Evolutionary conservation across 2,113 vertebrate genomes (phyloP).

Genomic region (Gasterosteus aculeatus): DNA sequence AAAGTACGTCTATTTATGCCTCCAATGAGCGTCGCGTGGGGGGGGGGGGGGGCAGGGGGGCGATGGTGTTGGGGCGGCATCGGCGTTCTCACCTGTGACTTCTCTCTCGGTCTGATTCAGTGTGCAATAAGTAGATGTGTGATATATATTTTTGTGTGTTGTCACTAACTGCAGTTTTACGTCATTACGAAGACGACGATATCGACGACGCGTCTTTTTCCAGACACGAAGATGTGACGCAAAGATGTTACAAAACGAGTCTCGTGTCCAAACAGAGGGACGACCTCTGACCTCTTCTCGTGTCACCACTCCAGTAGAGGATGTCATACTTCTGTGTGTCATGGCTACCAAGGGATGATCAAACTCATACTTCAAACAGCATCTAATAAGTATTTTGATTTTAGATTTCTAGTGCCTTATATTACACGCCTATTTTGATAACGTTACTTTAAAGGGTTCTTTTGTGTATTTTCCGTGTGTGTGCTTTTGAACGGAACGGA

Average conservation of each 20-base stretch:
- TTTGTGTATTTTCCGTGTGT: conserved; percentile 65
- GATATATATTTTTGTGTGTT: conserved; percentile 79
- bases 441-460: conserved; percentile 72
- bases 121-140: conserved; percentile 82
- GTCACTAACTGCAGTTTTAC: conserved; percentile 75
- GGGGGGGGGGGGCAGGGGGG: conserved; percentile 32
- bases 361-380: conserved; percentile 71
- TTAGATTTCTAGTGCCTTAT: conserved; percentile 84
- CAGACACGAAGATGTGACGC: conserved; percentile 58
- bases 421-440: conserved; percentile 84
- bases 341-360: conserved; percentile 66
- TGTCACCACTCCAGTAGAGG: conserved; percentile 54
- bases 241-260: conserved; percentile 14
- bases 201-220: conserved; percentile 48
- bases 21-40: conserved; percentile 72
- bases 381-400: conserved; percentile 77
- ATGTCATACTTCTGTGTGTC: conserved; percentile 63
- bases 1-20: conserved; percentile 63
- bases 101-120: conserved; percentile 74
- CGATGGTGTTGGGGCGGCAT: conserved; percentile 15
- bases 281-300: conserved; percentile 53
- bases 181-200: conserved; percentile 57
- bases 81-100: conserved; percentile 68
- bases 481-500: conserved; percentile 53
- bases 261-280: conserved; percentile 43